Evolutionary conservation across 2,797 vertebrate genomes (phyloP).

Genomic region (Lagodon rhomboides): DNA sequence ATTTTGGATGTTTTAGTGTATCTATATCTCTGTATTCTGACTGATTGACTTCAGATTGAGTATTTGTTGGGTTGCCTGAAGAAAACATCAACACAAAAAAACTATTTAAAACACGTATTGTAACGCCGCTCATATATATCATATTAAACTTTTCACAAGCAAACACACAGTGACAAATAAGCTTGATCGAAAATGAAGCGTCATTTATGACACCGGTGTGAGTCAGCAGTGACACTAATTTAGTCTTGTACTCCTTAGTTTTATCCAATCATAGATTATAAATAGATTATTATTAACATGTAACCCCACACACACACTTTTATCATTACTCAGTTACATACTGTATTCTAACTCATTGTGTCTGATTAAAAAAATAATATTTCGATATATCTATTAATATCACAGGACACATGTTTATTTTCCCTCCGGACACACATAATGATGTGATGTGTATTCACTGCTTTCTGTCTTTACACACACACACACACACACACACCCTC

Average conservation of each 20-base stretch:
- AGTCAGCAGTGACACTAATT: not conserved
- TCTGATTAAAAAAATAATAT: not conserved
- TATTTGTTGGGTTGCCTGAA: no score
- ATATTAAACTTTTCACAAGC: not conserved
- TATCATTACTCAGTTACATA: not conserved
- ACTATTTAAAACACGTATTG: no score
- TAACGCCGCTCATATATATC: not conserved
- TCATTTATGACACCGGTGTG: not conserved
- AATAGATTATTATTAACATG: not conserved
- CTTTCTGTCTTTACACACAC: not conserved
- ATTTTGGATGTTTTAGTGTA: no score
- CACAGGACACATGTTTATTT: not conserved
- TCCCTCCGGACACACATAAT: not conserved
- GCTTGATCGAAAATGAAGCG: not conserved
- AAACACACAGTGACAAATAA: not conserved
- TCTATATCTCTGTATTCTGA: no score
- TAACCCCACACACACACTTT: not conserved
- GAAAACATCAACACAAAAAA: no score
- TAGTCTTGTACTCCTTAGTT: not conserved
- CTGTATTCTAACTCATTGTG: not conserved
- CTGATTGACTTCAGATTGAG: no score
- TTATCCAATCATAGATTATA: not conserved
- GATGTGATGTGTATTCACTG: not conserved
- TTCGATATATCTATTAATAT: not conserved
- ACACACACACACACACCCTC: not conserved